Conservation (phyloP, 2,888 invertebrate species). For the Leuctra nigra region DNA sequence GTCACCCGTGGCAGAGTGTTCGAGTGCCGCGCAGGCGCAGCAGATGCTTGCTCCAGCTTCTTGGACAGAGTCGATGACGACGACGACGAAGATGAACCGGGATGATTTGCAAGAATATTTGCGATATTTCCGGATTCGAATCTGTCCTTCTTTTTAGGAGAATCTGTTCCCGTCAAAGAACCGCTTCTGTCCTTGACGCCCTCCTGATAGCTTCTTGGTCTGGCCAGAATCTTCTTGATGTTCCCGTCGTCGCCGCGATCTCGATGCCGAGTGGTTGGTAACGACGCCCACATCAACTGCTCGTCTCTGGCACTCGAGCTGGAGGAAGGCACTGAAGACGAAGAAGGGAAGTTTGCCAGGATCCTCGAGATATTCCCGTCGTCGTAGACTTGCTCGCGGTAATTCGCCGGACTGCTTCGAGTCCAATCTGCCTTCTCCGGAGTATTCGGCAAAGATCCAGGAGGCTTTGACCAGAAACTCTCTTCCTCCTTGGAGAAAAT, state of each 20-base stretch:
- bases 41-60: background rate
- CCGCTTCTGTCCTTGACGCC: background rate
- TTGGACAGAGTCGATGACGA: background rate
- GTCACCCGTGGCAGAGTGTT: background rate
- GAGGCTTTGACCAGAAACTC: background rate
- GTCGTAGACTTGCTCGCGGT: background rate
- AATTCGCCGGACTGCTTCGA: background rate
- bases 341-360: background rate
- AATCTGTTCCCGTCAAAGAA: too few species aligned
- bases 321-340: background rate
- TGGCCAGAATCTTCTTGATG: background rate
- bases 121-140: slow-evolving; percentile 5
- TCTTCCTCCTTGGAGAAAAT: background rate
- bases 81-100: background rate
- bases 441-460: background rate
- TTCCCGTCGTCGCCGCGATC: background rate
- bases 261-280: too few species aligned
- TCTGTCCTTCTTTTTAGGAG: background rate
- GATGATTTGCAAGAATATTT: slow-evolving; percentile 1
- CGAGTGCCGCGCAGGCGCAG: background rate
- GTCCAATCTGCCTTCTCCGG: background rate
- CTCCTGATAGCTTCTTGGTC: background rate
- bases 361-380: slow-evolving; percentile 5
- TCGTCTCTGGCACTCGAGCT: background rate
- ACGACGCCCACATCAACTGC: too few species aligned